Evolutionary conservation across 2,888 invertebrate species (phyloP), one percentile per base, ranked within the genome.

Genomic region (Sesamia inferens): DNA sequence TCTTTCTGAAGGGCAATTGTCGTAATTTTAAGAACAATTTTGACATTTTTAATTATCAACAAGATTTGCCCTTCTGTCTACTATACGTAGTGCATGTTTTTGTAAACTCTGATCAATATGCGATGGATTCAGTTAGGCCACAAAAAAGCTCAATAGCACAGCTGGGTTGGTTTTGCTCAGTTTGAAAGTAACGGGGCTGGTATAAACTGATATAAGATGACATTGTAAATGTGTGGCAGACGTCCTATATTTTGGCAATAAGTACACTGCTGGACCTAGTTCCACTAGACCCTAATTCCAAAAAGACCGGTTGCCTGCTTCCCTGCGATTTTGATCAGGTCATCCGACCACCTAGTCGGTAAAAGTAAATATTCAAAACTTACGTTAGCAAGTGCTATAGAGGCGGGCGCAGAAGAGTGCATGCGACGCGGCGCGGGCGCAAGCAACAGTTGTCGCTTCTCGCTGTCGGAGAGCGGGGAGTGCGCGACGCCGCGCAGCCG

Each of bases 321-420:
- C n/a, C n/a, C n/a, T n/a, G n/a, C n/a, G n/a, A n/a, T n/a, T n/a
- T n/a, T n/a, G n/a, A n/a, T n/a, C n/a, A n/a, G n/a, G n/a, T n/a
- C n/a, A n/a, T n/a, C n/a, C n/a, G n/a, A n/a, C n/a, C n/a, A n/a
- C n/a, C n/a, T n/a, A n/a, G n/a, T n/a, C n/a, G n/a, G n/a, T 8
- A 39, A 61, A 61, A 61, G 8, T 7, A 7, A 39, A n/a, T n/a
- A n/a, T 10, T 62, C 10, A 44, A 44, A 42, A 88, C 91, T 87
- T 71, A 96, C 96, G 80, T 95, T 95, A 81, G 95, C 95, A 39
- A 89, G 97, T 96, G 95, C 98, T 88, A 98, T 98, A 71, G 98
- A 98, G n/a, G 98, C 98, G 24, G 98, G 98, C 67, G 98, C 98
- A 67, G 98, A 98, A 88, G 97, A 98, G 91, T 98, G 98, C 92